phyloP scores from a whole-genome alignment of 1,140 invertebrate species.

The Neotoxoptera formosana region DNA sequence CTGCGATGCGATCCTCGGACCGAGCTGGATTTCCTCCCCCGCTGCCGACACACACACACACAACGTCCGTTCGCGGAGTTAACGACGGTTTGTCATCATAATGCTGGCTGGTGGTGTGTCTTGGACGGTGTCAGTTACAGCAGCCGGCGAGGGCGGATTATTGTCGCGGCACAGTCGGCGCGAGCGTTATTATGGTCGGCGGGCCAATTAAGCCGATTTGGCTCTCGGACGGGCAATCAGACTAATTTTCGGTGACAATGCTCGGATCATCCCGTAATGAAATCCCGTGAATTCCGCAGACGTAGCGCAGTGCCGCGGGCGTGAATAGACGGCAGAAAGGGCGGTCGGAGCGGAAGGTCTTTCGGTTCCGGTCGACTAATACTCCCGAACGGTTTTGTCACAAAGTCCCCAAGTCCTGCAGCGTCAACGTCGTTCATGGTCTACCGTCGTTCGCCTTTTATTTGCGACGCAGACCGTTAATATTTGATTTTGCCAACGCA shows the following conservation, averaged over 20 bases:
- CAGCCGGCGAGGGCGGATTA: neutral
- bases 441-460: neutral
- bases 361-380: neutral
- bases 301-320: neutral
- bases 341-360: neutral
- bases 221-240: neutral
- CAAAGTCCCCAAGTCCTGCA: neutral
- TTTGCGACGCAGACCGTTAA: neutral
- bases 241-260: slow-evolving; percentile 13
- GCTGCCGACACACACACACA: neutral
- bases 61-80: neutral
- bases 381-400: neutral
- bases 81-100: slow-evolving; percentile 11
- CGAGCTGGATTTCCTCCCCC: neutral
- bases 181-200: neutral
- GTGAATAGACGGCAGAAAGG: neutral
- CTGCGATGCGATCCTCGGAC: neutral
- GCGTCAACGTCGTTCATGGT: neutral
- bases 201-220: slow-evolving; percentile 24
- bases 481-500: neutral
- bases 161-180: neutral
- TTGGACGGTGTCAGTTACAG: slow-evolving; percentile 5
- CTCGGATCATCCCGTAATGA: neutral
- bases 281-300: neutral
- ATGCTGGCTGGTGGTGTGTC: neutral